A percentile compares a stretch with the other conserved stretches of the same genome.
Evolutionary conservation across 2,113 vertebrate species (phyloP).

Genomic region (Ophiodon elongatus): DNA sequence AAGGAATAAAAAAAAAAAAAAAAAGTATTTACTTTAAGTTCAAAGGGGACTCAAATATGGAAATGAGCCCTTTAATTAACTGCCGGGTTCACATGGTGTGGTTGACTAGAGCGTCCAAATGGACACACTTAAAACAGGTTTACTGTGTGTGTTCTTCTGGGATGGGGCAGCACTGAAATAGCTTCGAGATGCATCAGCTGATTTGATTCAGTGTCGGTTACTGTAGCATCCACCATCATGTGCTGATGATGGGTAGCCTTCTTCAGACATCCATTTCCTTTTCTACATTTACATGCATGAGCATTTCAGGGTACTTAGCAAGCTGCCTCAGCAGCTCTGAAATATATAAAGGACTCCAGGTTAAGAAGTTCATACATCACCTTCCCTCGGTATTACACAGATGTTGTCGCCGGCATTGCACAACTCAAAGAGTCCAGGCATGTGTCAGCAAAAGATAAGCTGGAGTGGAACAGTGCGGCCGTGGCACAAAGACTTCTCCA

Average conservation of each 20-base stretch:
- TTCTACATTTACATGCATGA: conserved; percentile 6
- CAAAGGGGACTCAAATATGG: conserved; percentile 56
- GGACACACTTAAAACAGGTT: conserved; percentile 29
- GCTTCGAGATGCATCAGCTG: conserved; percentile 2
- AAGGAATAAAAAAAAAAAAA: no score
- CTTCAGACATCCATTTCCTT: conserved; percentile 7
- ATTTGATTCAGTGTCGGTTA: background rate
- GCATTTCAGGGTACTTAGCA: background rate
- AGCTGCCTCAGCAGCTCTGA: conserved; percentile 13
- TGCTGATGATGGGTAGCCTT: background rate
- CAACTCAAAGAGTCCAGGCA: conserved; percentile 46
- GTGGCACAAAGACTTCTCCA: conserved; percentile 45
- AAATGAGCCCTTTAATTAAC: conserved; percentile 69
- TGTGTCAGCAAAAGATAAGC: conserved; percentile 63
- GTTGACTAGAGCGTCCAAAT: conserved; percentile 35
- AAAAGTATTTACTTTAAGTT: conserved; percentile 57
- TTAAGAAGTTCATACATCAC: conserved; percentile 30
- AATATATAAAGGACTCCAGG: conserved; percentile 16
- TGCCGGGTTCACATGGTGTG: conserved; percentile 24
- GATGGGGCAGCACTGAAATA: background rate
- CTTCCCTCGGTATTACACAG: conserved; percentile 10
- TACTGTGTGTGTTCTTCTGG: conserved; percentile 40
- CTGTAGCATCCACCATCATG: background rate
- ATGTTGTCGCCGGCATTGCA: conserved; percentile 28
- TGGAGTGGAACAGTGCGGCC: conserved; percentile 46